These are phyloP conservation scores for Pseudoatta argentina DNA, from an alignment of 1,140 invertebrate species.

Conservation along the genomic window DNA sequence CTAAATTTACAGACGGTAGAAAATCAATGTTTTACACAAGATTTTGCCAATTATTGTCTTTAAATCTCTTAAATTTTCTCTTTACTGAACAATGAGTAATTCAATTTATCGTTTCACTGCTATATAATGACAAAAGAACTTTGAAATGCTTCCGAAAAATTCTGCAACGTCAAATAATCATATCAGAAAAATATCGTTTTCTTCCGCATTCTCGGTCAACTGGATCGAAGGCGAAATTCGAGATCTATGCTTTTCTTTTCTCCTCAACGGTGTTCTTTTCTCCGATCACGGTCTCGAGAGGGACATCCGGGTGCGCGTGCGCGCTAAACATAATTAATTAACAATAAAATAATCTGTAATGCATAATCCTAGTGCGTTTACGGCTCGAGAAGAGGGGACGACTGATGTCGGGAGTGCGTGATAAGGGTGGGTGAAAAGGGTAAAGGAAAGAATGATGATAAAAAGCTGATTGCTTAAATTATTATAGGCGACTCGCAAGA, in stretches of 20 bases:
- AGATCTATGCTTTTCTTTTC: constrained; percentile 30
- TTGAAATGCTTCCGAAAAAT: not conserved
- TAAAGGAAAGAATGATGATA: constrained; percentile 56
- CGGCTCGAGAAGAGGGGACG: constrained; percentile 65
- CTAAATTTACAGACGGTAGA: not conserved
- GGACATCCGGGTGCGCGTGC: constrained; percentile 60
- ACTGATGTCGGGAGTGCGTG: constrained; percentile 46
- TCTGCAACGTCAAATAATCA: not conserved
- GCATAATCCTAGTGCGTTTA: constrained; percentile 74
- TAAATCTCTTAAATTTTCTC: constrained; percentile 1
- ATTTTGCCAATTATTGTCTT: constrained; percentile 12
- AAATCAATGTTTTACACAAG: not conserved
- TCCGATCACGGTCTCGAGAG: not conserved
- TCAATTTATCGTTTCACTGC: constrained; percentile 5
- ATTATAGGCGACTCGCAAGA: constrained; percentile 70
- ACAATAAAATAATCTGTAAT: constrained; percentile 73
- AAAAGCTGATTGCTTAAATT: constrained; percentile 63
- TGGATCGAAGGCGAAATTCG: constrained; percentile 43
- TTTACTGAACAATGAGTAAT: not conserved
- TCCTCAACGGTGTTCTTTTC: not conserved
- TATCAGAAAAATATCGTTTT: not conserved
- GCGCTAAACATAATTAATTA: constrained; percentile 72
- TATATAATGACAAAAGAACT: not conserved
- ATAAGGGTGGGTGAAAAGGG: constrained; percentile 12
- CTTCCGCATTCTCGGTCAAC: not conserved